Evolutionary conservation across 2,797 vertebrate genomes (phyloP).

Genomic region (Micropoecilia bifurca): DNA sequence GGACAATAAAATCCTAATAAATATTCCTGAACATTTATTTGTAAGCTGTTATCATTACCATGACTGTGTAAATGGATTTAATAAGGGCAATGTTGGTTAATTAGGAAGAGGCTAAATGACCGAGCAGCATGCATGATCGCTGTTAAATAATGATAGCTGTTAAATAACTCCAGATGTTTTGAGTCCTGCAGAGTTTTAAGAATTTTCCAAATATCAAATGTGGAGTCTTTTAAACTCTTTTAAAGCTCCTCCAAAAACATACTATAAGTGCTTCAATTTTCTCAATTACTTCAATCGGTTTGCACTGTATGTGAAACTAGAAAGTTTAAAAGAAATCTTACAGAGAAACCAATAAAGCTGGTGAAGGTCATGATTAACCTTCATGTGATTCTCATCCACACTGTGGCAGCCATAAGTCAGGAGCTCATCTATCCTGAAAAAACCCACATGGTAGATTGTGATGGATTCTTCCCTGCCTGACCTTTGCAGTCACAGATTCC

Average conservation of each 20-base stretch:
- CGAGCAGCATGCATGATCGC: background rate
- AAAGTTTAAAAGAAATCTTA: constrained; percentile 28
- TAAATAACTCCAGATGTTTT: background rate
- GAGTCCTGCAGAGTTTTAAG: constrained; percentile 10
- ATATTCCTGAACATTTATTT: constrained; percentile 32
- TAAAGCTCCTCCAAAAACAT: background rate
- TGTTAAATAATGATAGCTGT: background rate
- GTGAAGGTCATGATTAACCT: constrained; percentile 61
- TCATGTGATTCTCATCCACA: constrained; percentile 61
- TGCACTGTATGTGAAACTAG: background rate
- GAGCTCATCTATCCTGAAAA: constrained; percentile 63
- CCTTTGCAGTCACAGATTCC: constrained; percentile 55
- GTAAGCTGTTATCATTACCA: constrained; percentile 14
- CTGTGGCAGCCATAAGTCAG: constrained; percentile 60
- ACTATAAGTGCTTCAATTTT: background rate
- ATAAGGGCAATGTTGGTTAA: background rate
- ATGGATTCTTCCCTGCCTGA: constrained; percentile 73
- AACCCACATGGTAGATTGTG: constrained; percentile 67
- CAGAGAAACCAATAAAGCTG: constrained; percentile 42
- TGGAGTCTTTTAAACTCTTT: background rate
- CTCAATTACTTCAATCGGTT: constrained; percentile 6
- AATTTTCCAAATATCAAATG: constrained; percentile 10
- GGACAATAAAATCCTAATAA: constrained; percentile 36
- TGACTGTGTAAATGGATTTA: constrained; percentile 25
- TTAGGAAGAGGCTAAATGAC: background rate